Evolutionary conservation across 2,888 invertebrate genomes (phyloP).

Genomic region (Gasteruption jaculator): DNA sequence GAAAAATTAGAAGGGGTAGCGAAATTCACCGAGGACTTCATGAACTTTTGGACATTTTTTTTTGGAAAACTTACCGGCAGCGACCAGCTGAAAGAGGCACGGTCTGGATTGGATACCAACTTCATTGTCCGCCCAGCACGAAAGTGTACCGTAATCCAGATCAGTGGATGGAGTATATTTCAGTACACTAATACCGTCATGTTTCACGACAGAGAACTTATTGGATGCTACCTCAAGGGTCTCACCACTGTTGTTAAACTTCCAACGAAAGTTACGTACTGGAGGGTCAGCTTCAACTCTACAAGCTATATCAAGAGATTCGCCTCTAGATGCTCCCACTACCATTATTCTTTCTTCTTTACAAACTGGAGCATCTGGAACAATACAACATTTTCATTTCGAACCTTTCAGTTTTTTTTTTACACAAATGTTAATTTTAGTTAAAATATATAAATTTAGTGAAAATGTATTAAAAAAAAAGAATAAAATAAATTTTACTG

Average conservation of each 20-base stretch:
- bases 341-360: slow-evolving; percentile 71
- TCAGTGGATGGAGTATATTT: slow-evolving; percentile 59
- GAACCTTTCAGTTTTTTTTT: slow-evolving; percentile 14
- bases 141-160: slow-evolving; percentile 82
- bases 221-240: slow-evolving; percentile 78
- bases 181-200: slow-evolving; percentile 63
- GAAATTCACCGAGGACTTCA: too few relatives aligned
- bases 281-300: slow-evolving; percentile 91
- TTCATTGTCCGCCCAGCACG: slow-evolving; percentile 80
- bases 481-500: too few relatives aligned
- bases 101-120: slow-evolving; percentile 80
- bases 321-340: slow-evolving; percentile 84
- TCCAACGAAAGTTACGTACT: slow-evolving; percentile 86
- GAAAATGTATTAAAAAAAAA: too few relatives aligned
- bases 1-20: too few relatives aligned
- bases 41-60: too few relatives aligned
- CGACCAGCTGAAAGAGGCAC: slow-evolving; percentile 84
- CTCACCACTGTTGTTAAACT: slow-evolving; percentile 91
- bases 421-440: too few relatives aligned
- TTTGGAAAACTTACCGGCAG: slow-evolving; percentile 73
- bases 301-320: slow-evolving; percentile 81
- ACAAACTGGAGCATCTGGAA: slow-evolving; percentile 79
- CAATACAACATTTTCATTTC: slow-evolving; percentile 14
- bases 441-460: too few relatives aligned
- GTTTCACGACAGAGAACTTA: slow-evolving; percentile 64